Percentiles rank a stretch among this genome's conserved stretches.
Conservation (phyloP, 2,113 vertebrate species). For the Periophthalmodon schlosseri region DNA sequence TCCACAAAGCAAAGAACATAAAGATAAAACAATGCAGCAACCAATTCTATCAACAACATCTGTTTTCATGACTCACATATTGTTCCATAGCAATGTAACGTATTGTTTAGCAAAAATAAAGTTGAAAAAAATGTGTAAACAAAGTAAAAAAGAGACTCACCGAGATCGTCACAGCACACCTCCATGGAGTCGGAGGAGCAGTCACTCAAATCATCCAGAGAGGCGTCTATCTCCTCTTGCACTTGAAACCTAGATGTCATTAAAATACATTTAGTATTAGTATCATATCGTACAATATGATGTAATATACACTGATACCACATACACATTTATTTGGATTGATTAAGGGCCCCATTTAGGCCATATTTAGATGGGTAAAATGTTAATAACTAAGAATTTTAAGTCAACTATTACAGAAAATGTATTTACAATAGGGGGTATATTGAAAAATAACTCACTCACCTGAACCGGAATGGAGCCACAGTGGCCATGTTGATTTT, state of each 20-base stretch:
- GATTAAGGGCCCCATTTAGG: no score
- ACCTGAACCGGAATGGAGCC: conserved; percentile 79
- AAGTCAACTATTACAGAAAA: no score
- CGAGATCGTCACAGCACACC: conserved; percentile 73
- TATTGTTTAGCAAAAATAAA: background rate
- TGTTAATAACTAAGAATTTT: no score
- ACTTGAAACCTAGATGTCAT: conserved; percentile 63
- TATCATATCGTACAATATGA: no score
- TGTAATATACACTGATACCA: no score
- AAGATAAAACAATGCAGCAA: background rate
- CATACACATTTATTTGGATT: no score
- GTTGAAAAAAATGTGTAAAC: background rate
- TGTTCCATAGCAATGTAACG: background rate
- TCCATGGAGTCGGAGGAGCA: conserved; percentile 80
- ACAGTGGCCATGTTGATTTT: conserved; percentile 73
- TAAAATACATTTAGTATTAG: background rate
- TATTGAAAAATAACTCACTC: conserved; percentile 37
- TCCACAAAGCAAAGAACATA: background rate
- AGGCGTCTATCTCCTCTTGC: conserved; percentile 56
- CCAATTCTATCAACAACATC: background rate
- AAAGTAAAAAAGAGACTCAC: conserved; percentile 59
- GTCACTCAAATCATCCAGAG: conserved; percentile 77
- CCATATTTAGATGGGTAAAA: no score
- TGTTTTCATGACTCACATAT: background rate
- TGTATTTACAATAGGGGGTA: no score